Conservation (phyloP, 2,113 vertebrate species). For the Myrmecobius fasciatus region DNA sequence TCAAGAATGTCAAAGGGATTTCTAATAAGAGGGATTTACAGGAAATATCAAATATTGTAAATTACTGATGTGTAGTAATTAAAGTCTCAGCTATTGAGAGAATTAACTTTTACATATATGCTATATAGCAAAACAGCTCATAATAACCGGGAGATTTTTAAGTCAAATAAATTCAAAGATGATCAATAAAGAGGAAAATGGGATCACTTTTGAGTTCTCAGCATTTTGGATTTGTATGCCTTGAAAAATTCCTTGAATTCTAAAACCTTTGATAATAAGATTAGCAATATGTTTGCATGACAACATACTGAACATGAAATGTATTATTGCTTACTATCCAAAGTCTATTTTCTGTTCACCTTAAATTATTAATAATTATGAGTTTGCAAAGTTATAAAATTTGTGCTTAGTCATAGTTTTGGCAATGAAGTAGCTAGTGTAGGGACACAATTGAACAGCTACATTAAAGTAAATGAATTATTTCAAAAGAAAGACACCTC, state of each 20-base stretch:
- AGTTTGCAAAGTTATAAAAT: not conserved
- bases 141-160: conserved; percentile 64
- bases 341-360: not conserved
- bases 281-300: not conserved
- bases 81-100: conserved; percentile 61
- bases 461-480: not conserved
- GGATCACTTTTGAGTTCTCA: conserved; percentile 23
- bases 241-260: not conserved
- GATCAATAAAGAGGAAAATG: conserved; percentile 42
- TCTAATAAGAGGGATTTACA: conserved; percentile 73
- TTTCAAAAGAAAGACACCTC: not conserved
- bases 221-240: conserved; percentile 9
- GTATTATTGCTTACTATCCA: not conserved
- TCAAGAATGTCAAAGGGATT: conserved; percentile 56
- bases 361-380: not conserved
- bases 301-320: not conserved
- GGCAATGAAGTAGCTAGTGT: not conserved
- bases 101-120: conserved; percentile 69
- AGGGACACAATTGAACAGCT: not conserved
- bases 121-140: conserved; percentile 35
- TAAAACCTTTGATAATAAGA: not conserved
- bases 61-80: conserved; percentile 71
- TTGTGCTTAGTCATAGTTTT: not conserved
- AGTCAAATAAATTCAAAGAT: conserved; percentile 48
- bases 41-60: conserved; percentile 69